phyloP scores from a whole-genome alignment of 2,113 vertebrate species.

The Grammomys surdaster region DNA sequence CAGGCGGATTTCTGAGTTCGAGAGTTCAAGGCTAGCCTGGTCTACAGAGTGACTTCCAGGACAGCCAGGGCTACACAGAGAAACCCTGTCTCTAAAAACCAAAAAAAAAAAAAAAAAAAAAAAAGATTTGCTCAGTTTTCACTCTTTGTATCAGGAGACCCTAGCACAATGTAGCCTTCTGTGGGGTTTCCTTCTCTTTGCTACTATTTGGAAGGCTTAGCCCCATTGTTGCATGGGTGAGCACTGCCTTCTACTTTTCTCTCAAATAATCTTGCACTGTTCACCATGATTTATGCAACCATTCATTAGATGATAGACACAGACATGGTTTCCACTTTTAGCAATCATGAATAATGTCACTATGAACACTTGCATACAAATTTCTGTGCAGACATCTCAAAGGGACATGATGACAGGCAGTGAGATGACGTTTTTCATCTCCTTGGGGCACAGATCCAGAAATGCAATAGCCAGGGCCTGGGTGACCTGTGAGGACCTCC shows the following conservation, averaged over 20 bases:
- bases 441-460: not conserved
- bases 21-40: no score
- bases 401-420: not conserved
- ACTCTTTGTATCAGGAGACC: not conserved
- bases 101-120: no score
- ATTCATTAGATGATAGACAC: not conserved
- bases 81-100: no score
- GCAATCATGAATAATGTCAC: not conserved
- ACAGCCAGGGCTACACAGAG: no score
- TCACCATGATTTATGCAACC: not conserved
- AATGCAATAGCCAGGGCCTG: not conserved
- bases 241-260: not conserved
- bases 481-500: not conserved
- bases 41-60: no score
- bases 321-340: not conserved
- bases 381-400: not conserved
- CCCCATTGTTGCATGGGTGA: fast-evolving
- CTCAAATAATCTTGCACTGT: no score
- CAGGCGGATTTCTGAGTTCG: no score
- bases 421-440: not conserved
- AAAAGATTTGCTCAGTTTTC: not conserved
- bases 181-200: not conserved
- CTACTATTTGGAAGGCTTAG: not conserved
- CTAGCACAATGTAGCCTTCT: not conserved
- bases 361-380: not conserved